Evolutionary conservation across 2,888 invertebrate species (phyloP).

Genomic region (Alloscopus bannaensis): DNA sequence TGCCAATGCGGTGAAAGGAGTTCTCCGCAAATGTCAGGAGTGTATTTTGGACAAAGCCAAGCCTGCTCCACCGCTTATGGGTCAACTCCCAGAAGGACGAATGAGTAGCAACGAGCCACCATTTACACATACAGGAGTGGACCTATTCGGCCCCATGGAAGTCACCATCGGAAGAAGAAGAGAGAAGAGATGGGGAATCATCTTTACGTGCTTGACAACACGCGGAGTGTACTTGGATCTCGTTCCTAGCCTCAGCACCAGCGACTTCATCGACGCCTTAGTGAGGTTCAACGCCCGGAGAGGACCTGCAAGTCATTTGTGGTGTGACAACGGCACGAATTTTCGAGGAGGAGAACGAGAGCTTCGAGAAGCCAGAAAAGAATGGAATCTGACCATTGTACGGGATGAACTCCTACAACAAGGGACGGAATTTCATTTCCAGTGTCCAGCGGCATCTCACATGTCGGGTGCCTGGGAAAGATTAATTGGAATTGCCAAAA

Average conservation of each 20-base stretch:
- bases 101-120: not conserved
- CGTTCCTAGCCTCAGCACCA: slow-evolving; percentile 10
- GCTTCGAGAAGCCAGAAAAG: not conserved
- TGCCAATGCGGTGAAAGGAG: slow-evolving; percentile 21
- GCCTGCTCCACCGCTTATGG: slow-evolving; percentile 36
- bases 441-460: slow-evolving; percentile 62
- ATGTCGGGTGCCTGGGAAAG: slow-evolving; percentile 71
- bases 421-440: slow-evolving; percentile 64
- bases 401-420: not conserved
- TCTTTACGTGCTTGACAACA: slow-evolving; percentile 54
- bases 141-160: slow-evolving; percentile 41
- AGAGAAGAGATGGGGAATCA: slow-evolving; percentile 32
- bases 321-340: slow-evolving; percentile 68
- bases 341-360: slow-evolving; percentile 62
- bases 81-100: slow-evolving; percentile 18
- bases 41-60: slow-evolving; percentile 5
- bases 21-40: not conserved
- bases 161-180: not conserved
- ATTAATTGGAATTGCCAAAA: slow-evolving; percentile 62
- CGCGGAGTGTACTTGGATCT: slow-evolving; percentile 57
- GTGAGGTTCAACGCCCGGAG: slow-evolving; percentile 41
- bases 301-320: slow-evolving; percentile 53
- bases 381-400: slow-evolving; percentile 5
- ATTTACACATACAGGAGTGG: slow-evolving; percentile 42
- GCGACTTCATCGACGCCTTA: slow-evolving; percentile 31